These are phyloP conservation scores for Vipera latastei DNA, from an alignment of 2,797 vertebrate genomes.

Conservation along the genomic window DNA sequence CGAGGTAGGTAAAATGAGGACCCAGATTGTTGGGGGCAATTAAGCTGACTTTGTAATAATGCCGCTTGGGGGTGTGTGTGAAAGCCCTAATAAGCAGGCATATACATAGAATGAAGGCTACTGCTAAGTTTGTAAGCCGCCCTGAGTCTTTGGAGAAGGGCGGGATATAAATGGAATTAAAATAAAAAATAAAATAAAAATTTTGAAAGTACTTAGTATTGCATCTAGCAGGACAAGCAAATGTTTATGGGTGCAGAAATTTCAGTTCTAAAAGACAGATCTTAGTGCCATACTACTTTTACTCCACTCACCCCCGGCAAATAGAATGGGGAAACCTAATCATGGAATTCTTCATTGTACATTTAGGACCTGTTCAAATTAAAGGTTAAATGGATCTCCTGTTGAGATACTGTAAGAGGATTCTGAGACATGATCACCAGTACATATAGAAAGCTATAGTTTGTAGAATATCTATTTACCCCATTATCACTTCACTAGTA, in stretches of 20 bases:
- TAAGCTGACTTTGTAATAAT: too few species aligned
- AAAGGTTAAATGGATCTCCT: background rate
- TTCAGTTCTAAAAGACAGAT: background rate
- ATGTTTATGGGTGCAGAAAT: background rate
- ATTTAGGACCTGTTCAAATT: background rate
- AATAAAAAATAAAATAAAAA: too few species aligned
- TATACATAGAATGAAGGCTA: too few species aligned
- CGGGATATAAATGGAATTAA: too few species aligned
- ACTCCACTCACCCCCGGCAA: background rate
- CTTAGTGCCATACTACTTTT: background rate
- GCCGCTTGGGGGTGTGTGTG: too few species aligned
- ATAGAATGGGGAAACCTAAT: background rate
- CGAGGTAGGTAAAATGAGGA: too few species aligned
- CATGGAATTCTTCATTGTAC: too few species aligned
- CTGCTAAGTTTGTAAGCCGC: too few species aligned
- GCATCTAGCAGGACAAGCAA: background rate
- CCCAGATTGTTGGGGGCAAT: too few species aligned
- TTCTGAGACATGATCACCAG: background rate
- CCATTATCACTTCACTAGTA: background rate
- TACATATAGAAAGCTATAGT: background rate
- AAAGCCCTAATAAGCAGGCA: too few species aligned
- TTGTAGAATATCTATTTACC: background rate
- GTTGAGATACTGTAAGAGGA: background rate
- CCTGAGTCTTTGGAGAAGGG: too few species aligned
- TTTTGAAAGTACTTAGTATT: background rate